Percentiles rank a stretch among this genome's conserved stretches.
Evolutionary conservation across 2,888 invertebrate species (phyloP).

Genomic region (Platycheirus albimanus): DNA sequence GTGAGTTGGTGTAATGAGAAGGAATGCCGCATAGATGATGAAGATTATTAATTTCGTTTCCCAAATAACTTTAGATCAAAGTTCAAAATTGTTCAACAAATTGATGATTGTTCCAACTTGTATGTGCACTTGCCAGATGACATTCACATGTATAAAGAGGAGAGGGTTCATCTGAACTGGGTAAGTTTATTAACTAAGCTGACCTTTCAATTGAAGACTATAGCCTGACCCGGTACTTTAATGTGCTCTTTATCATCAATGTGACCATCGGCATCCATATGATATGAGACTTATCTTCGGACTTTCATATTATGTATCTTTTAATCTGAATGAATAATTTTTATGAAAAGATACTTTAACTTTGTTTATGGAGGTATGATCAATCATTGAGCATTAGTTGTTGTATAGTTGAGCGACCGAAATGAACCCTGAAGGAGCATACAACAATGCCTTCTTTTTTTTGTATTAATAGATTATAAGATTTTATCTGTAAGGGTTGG

Average conservation of each 20-base stretch:
- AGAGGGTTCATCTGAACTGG: conserved; percentile 38
- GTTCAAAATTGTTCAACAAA: conserved; percentile 54
- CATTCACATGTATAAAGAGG: not conserved
- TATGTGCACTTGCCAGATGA: not conserved
- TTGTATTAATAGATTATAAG: conserved; percentile 11
- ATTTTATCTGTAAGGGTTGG: conserved; percentile 55
- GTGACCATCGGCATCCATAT: conserved; percentile 11
- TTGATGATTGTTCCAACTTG: conserved; percentile 33
- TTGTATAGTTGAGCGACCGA: too few species aligned
- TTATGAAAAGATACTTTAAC: conserved; percentile 16
- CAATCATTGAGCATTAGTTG: conserved; percentile 67
- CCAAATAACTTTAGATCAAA: conserved; percentile 66
- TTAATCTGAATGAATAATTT: conserved; percentile 51
- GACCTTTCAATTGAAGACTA: conserved; percentile 66
- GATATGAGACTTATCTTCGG: not conserved
- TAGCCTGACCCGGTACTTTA: not conserved
- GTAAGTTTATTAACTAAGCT: conserved; percentile 48
- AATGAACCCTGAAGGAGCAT: not conserved
- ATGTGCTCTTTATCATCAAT: conserved; percentile 29
- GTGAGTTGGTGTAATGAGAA: conserved; percentile 8
- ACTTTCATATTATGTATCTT: conserved; percentile 30
- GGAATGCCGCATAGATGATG: conserved; percentile 53
- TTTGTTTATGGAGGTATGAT: conserved; percentile 65
- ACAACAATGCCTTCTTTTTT: conserved; percentile 1
- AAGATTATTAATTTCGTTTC: conserved; percentile 63